Evolutionary conservation across 2,113 vertebrate species (phyloP).

Genomic region (Rhinoptilus africanus): DNA sequence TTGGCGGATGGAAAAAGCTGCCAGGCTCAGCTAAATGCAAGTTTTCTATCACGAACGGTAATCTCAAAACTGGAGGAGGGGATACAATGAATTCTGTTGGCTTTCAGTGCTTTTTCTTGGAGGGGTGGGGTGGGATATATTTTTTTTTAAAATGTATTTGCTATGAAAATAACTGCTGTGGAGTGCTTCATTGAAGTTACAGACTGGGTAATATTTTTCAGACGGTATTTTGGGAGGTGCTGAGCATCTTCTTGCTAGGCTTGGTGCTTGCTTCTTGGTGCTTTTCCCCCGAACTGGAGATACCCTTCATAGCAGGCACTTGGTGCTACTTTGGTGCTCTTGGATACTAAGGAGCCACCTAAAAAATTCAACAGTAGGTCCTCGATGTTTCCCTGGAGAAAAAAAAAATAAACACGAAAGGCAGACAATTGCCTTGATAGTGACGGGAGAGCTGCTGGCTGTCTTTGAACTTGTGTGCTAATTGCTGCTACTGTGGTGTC

Average conservation of each 20-base stretch:
- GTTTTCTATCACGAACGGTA: background rate
- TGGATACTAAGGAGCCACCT: background rate
- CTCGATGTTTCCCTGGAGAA: background rate
- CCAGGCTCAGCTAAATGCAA: background rate
- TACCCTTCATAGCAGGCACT: background rate
- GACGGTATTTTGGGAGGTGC: rapidly evolving
- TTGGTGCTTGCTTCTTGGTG: too few species aligned
- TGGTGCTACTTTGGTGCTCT: background rate
- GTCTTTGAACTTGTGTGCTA: background rate
- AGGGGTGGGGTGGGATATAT: background rate
- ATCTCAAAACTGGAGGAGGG: background rate
- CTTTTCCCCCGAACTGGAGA: background rate
- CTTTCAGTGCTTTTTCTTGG: background rate
- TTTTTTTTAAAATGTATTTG: background rate
- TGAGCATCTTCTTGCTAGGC: background rate
- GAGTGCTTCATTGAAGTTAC: too few species aligned
- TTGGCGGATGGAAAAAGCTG: background rate
- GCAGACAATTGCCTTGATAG: background rate
- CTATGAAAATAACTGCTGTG: background rate
- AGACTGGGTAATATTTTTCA: background rate
- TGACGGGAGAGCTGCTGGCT: background rate
- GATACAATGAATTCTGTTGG: background rate
- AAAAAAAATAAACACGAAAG: background rate
- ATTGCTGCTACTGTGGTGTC: background rate
- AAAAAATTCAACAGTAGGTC: background rate